Conservation (phyloP, 2,888 invertebrate species). For the Trachelus stipa region DNA sequence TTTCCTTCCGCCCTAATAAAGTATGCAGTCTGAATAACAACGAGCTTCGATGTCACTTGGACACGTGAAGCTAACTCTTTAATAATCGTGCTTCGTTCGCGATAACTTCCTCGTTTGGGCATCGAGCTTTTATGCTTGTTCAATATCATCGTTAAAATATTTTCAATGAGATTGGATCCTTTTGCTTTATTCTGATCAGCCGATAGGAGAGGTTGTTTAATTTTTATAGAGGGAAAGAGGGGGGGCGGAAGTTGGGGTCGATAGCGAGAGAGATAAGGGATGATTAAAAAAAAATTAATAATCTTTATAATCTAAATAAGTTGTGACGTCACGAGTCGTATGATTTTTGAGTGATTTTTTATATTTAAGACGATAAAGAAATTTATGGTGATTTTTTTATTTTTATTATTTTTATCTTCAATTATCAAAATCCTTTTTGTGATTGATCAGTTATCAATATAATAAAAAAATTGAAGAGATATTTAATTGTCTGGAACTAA, state of each 20-base stretch:
- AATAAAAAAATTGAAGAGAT: neutral
- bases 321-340: no score
- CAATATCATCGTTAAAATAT: conserved; percentile 11
- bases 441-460: neutral
- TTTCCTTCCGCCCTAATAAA: conserved; percentile 52
- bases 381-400: neutral
- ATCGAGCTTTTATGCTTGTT: conserved; percentile 3
- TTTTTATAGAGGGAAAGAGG: neutral
- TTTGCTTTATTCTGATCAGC: neutral
- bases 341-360: neutral
- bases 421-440: neutral
- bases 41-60: conserved; percentile 45
- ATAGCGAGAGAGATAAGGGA: neutral
- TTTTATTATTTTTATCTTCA: neutral
- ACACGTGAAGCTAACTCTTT: conserved; percentile 44
- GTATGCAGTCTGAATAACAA: conserved; percentile 59
- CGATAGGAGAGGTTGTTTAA: neutral
- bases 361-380: neutral
- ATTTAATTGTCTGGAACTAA: neutral
- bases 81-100: conserved; percentile 45
- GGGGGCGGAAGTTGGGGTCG: no score
- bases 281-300: neutral
- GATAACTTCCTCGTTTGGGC: conserved; percentile 24
- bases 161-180: neutral
- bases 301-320: no score